A percentile compares a stretch with the other conserved stretches of the same genome.
These are phyloP conservation scores for Hippocampus mohnikei DNA, from an alignment of 2,113 vertebrate genomes.

Conservation along the genomic window DNA sequence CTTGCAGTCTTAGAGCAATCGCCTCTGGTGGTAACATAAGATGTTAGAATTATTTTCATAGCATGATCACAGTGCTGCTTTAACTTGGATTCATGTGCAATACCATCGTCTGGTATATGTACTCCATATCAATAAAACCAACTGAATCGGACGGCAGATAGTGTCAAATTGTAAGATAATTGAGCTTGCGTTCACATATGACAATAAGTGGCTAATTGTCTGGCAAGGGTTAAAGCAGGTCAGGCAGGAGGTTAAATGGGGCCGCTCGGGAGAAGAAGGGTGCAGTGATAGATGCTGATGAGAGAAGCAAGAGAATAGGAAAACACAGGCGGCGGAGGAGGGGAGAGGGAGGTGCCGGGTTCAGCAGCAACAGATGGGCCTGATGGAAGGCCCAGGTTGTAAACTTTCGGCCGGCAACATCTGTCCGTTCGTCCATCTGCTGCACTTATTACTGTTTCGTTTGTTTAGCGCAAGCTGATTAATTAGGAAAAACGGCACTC, in stretches of 20 bases:
- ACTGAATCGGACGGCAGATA: not conserved
- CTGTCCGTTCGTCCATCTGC: slow-evolving; percentile 77
- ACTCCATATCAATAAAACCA: not conserved
- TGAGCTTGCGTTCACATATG: not conserved
- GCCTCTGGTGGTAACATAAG: not conserved
- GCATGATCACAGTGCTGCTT: not conserved
- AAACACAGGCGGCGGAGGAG: slow-evolving; percentile 40
- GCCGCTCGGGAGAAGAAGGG: slow-evolving; percentile 19
- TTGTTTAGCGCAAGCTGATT: slow-evolving; percentile 48
- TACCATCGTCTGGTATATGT: too few species aligned
- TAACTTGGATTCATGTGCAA: not conserved
- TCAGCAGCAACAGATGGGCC: slow-evolving; percentile 73
- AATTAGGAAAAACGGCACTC: slow-evolving; percentile 31
- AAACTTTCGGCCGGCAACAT: slow-evolving; percentile 77
- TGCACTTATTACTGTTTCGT: slow-evolving; percentile 51
- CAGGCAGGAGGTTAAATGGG: slow-evolving; percentile 21
- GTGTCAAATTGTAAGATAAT: not conserved
- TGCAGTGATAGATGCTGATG: slow-evolving; percentile 57
- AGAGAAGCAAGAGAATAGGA: slow-evolving; percentile 44
- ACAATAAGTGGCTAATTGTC: slow-evolving; percentile 15
- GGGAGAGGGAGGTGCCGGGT: slow-evolving; percentile 57
- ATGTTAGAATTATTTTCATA: not conserved
- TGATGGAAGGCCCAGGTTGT: slow-evolving; percentile 71
- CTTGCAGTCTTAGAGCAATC: too few species aligned
- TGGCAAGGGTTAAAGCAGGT: slow-evolving; percentile 31